A percentile compares a stretch with the other conserved stretches of the same genome.
These are phyloP conservation scores for Lithophane semibrunnea DNA, from an alignment of 2,888 invertebrate genomes.

Conservation along the genomic window DNA sequence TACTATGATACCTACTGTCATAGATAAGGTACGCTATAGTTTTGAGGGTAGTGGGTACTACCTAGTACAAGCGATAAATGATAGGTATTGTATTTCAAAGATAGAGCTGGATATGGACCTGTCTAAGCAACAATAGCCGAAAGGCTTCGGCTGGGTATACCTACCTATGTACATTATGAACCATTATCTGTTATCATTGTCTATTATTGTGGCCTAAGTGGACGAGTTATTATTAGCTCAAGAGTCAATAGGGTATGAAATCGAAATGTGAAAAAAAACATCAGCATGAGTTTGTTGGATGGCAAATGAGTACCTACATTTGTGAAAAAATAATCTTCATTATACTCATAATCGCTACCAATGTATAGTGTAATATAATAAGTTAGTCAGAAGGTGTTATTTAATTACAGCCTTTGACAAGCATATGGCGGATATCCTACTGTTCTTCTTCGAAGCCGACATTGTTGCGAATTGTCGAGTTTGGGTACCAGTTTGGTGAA, in stretches of 20 bases:
- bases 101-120: constrained; percentile 10
- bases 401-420: not conserved
- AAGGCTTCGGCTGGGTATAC: constrained; percentile 23
- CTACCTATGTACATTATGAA: constrained; percentile 7
- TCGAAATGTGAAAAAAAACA: not conserved
- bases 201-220: constrained; percentile 22
- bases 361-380: too few species aligned
- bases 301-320: not conserved
- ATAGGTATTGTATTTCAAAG: not conserved
- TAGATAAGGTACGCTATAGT: not conserved
- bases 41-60: not conserved
- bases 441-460: not conserved
- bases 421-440: not conserved
- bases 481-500: not conserved
- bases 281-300: not conserved
- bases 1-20: not conserved
- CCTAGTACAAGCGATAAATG: not conserved
- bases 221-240: constrained; percentile 28
- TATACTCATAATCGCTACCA: not conserved
- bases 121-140: constrained; percentile 38
- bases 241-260: not conserved
- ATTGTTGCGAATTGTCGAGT: not conserved
- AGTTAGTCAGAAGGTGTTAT: too few species aligned
- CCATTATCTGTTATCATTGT: constrained; percentile 33
- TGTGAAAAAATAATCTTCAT: too few species aligned